phyloP scores from a whole-genome alignment of 2,797 vertebrate species.

The Enteromius afrohamiltoni region DNA sequence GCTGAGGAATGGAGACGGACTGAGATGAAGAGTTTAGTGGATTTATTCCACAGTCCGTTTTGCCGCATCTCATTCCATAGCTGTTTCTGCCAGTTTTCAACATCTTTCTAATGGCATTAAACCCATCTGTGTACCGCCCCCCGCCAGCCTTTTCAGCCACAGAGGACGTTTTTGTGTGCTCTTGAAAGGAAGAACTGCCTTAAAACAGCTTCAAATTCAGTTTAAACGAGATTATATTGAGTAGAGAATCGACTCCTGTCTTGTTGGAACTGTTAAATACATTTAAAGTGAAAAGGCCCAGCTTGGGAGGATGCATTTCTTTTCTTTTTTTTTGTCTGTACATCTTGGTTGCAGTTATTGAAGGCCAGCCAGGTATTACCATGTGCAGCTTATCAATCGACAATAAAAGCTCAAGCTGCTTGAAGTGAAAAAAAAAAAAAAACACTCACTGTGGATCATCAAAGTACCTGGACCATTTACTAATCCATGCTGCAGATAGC shows the following conservation, averaged over 20 bases:
- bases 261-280: conserved; percentile 24
- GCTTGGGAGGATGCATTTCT: background rate
- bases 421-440: conserved; percentile 11
- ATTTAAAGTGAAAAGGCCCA: conserved; percentile 15
- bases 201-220: conserved; percentile 19
- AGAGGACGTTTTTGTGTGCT: background rate
- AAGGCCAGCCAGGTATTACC: conserved; percentile 32
- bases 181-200: conserved; percentile 16
- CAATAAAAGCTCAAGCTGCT: background rate
- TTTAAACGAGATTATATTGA: conserved; percentile 16
- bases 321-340: background rate
- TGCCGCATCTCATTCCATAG: conserved; percentile 5
- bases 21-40: conserved; percentile 54
- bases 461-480: background rate
- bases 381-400: conserved; percentile 17
- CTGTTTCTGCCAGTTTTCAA: conserved; percentile 27
- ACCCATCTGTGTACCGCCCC: conserved; percentile 25
- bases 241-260: conserved; percentile 17
- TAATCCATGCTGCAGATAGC: background rate
- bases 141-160: background rate
- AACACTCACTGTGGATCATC: background rate
- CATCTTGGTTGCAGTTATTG: conserved; percentile 2
- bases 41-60: conserved; percentile 24
- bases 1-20: conserved; percentile 37
- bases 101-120: conserved; percentile 37